A percentile compares a stretch with the other conserved stretches of the same genome.
phyloP scores from a whole-genome alignment of 2,888 invertebrate genomes.

The Drosophila nigricruria region DNA sequence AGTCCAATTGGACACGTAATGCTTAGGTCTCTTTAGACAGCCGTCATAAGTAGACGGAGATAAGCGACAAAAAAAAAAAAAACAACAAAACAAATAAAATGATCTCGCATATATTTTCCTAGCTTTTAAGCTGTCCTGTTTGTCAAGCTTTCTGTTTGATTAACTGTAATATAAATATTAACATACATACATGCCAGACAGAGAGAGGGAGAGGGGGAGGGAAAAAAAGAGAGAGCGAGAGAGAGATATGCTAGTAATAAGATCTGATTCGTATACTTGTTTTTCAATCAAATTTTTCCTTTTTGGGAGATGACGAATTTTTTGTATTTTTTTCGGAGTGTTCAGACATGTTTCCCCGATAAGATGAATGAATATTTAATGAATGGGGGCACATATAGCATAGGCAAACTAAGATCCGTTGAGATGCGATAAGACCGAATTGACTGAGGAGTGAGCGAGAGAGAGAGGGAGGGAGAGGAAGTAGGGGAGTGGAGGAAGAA shows the following conservation, averaged over 20 bases:
- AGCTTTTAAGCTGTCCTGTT: slow-evolving; percentile 12
- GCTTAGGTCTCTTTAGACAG: slow-evolving; percentile 3
- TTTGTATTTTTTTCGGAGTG: not conserved
- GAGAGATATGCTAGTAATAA: slow-evolving; percentile 6
- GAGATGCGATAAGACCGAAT: slow-evolving; percentile 3
- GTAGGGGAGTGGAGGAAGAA: not conserved
- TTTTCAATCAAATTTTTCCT: slow-evolving; percentile 3
- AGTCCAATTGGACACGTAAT: slow-evolving; percentile 10
- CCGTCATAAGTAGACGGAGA: slow-evolving; percentile 13
- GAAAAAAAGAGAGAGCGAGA: not conserved
- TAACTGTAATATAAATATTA: slow-evolving; percentile 28
- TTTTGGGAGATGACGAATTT: slow-evolving; percentile 36
- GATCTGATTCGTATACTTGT: not conserved
- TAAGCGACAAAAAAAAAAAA: slow-evolving; percentile 16
- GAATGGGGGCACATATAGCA: slow-evolving; percentile 26
- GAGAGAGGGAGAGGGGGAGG: not conserved
- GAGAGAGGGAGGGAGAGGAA: too few relatives aligned
- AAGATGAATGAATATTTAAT: slow-evolving; percentile 48
- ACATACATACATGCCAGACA: not conserved
- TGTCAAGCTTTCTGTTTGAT: slow-evolving; percentile 26
- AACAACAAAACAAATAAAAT: not conserved
- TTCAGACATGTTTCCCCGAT: slow-evolving; percentile 29
- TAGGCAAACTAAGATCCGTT: slow-evolving; percentile 7
- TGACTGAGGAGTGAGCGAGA: too few relatives aligned
- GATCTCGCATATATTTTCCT: slow-evolving; percentile 23